Evolutionary conservation across 2,113 vertebrate species (phyloP), one percentile per base, ranked within the genome.

Genomic region (Channa maculata): DNA sequence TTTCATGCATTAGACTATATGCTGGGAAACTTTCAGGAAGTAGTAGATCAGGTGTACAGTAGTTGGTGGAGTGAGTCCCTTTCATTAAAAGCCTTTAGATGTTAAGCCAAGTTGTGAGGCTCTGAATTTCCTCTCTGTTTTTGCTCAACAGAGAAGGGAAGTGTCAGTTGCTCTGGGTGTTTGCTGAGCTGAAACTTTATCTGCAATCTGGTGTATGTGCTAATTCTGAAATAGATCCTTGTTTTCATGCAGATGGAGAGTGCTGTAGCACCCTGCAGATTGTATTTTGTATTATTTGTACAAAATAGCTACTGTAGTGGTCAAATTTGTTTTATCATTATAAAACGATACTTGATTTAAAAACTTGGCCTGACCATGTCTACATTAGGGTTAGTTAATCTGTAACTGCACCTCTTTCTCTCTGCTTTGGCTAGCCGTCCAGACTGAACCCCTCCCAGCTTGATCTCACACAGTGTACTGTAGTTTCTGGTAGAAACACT

Each of bases 121-220:
- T 77, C 76, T 90, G 76, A 86, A 71, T 84, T 89, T 86, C 61
- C 61, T 67, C 71, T 81, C 75, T 80, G 80, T 87, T 71, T 89
- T 85, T 77, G 80, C 71, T 91, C 80, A 84, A 38, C 57, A n/a
- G 58, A 41, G 54, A 81, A 79, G 65, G 77, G 82, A 89, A 86
- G 87, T 88, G 83, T 89, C 86, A 75, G 69, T 84, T 84, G 75
- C 78, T 84, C 54, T 79, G 63, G 48, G 74, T 86, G 66, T 87
- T 89, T 81, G 62, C 72, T 65, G 76, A 82, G 76, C 74, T 87
- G 81, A 90, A 92, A 92, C 83, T 72, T 89, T 85, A 91, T 88
- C 88, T 90, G 73, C 73, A 87, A 81, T 85, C 75, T 81, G 73
- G 77, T 83, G 58, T 77, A 76, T 82, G 78, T 78, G 74, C 82